Conservation (phyloP, 1,140 invertebrate genomes). For the Ceratosolen fusciceps region DNA sequence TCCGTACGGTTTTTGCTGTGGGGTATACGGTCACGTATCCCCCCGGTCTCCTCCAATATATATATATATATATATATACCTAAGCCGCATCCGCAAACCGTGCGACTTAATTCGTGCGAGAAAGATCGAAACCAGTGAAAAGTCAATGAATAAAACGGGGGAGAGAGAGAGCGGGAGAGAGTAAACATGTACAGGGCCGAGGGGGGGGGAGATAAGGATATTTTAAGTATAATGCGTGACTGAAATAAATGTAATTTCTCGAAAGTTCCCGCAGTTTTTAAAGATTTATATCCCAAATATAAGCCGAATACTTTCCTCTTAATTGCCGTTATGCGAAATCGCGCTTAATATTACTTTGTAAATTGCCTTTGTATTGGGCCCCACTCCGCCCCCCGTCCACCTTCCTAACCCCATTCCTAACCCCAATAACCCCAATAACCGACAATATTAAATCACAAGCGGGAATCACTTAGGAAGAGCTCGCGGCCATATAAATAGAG, state of each 20-base stretch:
- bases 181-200: not conserved
- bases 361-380: not conserved
- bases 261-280: not conserved
- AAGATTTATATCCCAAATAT: not conserved
- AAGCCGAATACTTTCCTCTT: not conserved
- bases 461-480: no score
- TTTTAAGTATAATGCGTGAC: constrained; percentile 20
- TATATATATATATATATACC: no score
- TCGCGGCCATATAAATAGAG: no score
- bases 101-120: constrained; percentile 33
- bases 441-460: no score
- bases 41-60: constrained; percentile 75
- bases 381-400: no score
- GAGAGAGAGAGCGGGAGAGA: not conserved
- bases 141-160: not conserved
- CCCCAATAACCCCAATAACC: no score
- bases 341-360: not conserved
- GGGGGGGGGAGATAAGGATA: not conserved
- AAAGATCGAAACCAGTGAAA: constrained; percentile 38
- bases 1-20: constrained; percentile 76
- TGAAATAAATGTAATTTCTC: constrained; percentile 20
- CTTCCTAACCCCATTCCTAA: no score
- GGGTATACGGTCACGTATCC: constrained; percentile 79
- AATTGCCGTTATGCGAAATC: not conserved
- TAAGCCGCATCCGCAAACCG: not conserved